These are phyloP conservation scores for Serinus canaria DNA, from an alignment of 2,113 vertebrate species.

Conservation along the genomic window DNA sequence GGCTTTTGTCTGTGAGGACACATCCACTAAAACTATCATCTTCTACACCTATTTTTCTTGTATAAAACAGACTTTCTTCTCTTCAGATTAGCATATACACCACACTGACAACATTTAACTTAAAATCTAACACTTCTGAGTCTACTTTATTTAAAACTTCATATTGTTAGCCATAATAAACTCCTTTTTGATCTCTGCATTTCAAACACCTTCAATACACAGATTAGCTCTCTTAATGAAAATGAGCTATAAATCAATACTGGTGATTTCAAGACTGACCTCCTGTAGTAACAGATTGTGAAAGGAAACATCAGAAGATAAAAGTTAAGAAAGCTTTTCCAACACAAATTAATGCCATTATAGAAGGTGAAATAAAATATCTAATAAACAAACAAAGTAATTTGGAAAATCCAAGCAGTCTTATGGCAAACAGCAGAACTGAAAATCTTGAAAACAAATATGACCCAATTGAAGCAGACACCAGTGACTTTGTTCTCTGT, in stretches of 20 bases:
- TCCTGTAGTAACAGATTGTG: neutral
- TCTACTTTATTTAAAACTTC: neutral
- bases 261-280: neutral
- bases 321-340: neutral
- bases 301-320: neutral
- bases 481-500: conserved; percentile 5
- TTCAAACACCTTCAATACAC: neutral
- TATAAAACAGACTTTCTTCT: neutral
- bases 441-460: conserved; percentile 37
- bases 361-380: neutral
- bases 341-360: neutral
- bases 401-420: neutral
- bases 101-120: neutral
- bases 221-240: neutral
- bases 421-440: neutral
- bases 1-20: neutral
- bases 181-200: neutral
- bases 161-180: neutral
- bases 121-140: neutral
- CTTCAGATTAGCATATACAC: neutral
- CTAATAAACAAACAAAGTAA: neutral
- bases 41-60: neutral
- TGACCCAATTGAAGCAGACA: conserved; percentile 27
- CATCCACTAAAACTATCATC: neutral
- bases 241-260: neutral